These are phyloP conservation scores for Tupaia tana DNA, from an alignment of 2,113 vertebrate species.

Conservation along the genomic window DNA sequence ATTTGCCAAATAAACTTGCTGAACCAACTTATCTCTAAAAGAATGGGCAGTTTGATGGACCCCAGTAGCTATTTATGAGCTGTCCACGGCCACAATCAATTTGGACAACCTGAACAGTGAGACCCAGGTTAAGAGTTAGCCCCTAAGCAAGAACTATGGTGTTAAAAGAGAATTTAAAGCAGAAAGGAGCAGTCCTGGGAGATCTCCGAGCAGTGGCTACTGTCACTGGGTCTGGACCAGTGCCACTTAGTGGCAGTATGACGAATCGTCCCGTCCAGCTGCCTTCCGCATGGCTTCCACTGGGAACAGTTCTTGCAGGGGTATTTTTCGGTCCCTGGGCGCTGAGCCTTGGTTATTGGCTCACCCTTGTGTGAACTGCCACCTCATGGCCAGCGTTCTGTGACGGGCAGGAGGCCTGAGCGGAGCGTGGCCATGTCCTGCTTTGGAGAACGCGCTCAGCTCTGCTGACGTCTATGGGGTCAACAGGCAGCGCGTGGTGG, in stretches of 20 bases:
- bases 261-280: not conserved
- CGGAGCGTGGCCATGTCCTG: accelerated
- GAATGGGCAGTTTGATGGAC: not conserved
- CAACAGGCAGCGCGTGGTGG: not conserved
- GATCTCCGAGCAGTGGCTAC: too few species aligned
- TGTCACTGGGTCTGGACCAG: not conserved
- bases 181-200: not conserved
- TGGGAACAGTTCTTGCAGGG: too few species aligned
- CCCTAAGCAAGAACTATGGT: not conserved
- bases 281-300: too few species aligned
- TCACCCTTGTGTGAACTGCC: accelerated
- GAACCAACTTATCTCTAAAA: not conserved
- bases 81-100: not conserved
- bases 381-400: not conserved
- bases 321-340: accelerated
- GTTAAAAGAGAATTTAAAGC: not conserved
- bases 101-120: accelerated
- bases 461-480: not conserved
- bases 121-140: too few species aligned
- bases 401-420: too few species aligned
- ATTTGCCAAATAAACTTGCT: not conserved
- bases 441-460: not conserved
- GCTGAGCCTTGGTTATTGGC: accelerated
- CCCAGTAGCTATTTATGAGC: accelerated
- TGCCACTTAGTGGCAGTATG: not conserved